These are phyloP conservation scores for Neopelma chrysocephalum DNA, from an alignment of 2,797 vertebrate species.

Conservation along the genomic window DNA sequence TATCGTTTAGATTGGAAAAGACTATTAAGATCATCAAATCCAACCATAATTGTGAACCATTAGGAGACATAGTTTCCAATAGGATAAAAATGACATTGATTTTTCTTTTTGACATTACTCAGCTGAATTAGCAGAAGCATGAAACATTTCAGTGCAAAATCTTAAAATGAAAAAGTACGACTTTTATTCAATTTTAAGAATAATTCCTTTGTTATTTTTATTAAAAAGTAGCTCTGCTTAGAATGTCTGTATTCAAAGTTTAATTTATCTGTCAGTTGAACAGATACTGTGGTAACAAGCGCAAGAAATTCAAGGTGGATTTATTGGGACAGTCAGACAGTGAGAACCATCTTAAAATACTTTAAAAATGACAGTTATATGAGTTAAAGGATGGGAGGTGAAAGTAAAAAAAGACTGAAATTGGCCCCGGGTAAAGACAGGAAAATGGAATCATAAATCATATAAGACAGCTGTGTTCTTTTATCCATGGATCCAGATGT, in stretches of 20 bases:
- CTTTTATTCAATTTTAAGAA: background rate
- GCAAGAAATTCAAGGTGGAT: conserved; percentile 50
- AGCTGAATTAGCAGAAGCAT: background rate
- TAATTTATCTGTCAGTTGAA: conserved; percentile 44
- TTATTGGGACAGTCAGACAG: conserved; percentile 53
- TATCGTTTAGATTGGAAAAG: background rate
- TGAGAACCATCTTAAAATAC: conserved; percentile 66
- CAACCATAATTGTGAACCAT: background rate
- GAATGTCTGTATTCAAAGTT: background rate
- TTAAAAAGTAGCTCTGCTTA: conserved; percentile 1
- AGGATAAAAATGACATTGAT: background rate
- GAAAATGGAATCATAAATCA: conserved; percentile 72
- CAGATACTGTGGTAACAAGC: conserved; percentile 28
- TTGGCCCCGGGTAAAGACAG: conserved; percentile 45
- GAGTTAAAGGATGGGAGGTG: conserved; percentile 39
- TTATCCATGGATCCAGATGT: conserved; percentile 71
- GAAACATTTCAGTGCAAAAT: background rate
- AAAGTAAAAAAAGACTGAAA: background rate
- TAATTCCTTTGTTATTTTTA: background rate
- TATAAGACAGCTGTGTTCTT: conserved; percentile 59
- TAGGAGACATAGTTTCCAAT: background rate
- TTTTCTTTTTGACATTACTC: background rate
- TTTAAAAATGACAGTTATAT: conserved; percentile 61
- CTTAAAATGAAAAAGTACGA: background rate
- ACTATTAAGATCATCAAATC: background rate